Evolutionary conservation across 2,797 vertebrate genomes (phyloP).

Genomic region (Vespertilio murinus): DNA sequence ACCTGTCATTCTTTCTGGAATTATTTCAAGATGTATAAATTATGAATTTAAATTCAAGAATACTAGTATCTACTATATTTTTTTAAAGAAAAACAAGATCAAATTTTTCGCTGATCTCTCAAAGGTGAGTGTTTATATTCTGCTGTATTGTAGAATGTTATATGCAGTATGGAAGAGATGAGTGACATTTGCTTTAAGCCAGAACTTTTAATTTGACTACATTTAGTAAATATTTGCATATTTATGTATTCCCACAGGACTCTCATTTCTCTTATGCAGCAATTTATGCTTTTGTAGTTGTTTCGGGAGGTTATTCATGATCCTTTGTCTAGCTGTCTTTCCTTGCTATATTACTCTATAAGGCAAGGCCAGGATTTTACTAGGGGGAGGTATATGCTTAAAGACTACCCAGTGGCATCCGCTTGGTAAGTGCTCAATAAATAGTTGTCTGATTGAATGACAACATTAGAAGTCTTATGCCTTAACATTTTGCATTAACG

Average conservation of each 20-base stretch:
- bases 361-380: not conserved
- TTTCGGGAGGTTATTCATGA: not conserved
- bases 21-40: not conserved
- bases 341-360: not conserved
- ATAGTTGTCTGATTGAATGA: not conserved
- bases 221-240: slow-evolving; percentile 41
- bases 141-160: slow-evolving; percentile 48
- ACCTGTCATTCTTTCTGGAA: not conserved
- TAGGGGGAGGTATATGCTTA: not conserved
- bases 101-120: slow-evolving; percentile 1
- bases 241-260: not conserved
- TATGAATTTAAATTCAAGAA: slow-evolving; percentile 11
- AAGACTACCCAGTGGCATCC: not conserved
- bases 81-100: slow-evolving; percentile 16
- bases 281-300: not conserved
- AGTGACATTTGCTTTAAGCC: slow-evolving; percentile 47
- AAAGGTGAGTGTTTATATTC: slow-evolving; percentile 54
- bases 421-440: not conserved
- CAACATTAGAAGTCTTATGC: not conserved
- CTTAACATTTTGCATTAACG: slow-evolving; percentile 47
- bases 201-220: slow-evolving; percentile 55
- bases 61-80: not conserved
- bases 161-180: slow-evolving; percentile 41
- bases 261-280: not conserved
- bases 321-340: not conserved